These are phyloP conservation scores for Saxidomus purpurata DNA, from an alignment of 1,140 invertebrate genomes.

Conservation along the genomic window DNA sequence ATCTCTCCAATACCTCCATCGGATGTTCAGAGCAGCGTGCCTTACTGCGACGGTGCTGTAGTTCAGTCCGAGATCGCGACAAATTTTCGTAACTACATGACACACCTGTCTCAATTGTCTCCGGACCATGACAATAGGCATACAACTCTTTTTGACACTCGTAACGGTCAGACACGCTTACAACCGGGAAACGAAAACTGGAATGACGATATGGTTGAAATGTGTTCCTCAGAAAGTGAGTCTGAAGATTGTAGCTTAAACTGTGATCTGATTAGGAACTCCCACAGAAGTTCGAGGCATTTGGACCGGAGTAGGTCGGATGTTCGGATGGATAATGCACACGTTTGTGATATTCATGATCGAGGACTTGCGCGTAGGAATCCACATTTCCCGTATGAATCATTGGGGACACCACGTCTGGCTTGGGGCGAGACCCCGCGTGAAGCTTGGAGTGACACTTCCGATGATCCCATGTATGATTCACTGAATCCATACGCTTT, in stretches of 20 bases:
- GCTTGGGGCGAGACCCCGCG: constrained; percentile 43
- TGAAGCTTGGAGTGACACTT: constrained; percentile 49
- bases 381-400: constrained; percentile 34
- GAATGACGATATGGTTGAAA: constrained; percentile 53
- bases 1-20: background rate
- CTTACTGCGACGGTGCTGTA: constrained; percentile 40
- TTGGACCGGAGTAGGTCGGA: background rate
- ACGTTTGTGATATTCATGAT: constrained; percentile 25
- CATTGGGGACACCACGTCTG: constrained; percentile 15
- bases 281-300: background rate
- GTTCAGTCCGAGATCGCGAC: constrained; percentile 70
- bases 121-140: constrained; percentile 56
- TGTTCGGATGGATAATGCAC: background rate
- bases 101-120: constrained; percentile 75
- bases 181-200: constrained; percentile 7
- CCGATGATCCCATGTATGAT: constrained; percentile 69
- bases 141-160: constrained; percentile 23
- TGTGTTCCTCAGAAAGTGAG: constrained; percentile 73
- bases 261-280: constrained; percentile 7
- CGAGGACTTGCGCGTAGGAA: constrained; percentile 26
- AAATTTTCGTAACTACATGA: constrained; percentile 79
- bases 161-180: constrained; percentile 14
- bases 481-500: constrained; percentile 78
- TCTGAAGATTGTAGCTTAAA: constrained; percentile 31
- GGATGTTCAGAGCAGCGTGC: constrained; percentile 1